Conservation (phyloP, 2,113 vertebrate species). For the Bufo gargarizans region DNA sequence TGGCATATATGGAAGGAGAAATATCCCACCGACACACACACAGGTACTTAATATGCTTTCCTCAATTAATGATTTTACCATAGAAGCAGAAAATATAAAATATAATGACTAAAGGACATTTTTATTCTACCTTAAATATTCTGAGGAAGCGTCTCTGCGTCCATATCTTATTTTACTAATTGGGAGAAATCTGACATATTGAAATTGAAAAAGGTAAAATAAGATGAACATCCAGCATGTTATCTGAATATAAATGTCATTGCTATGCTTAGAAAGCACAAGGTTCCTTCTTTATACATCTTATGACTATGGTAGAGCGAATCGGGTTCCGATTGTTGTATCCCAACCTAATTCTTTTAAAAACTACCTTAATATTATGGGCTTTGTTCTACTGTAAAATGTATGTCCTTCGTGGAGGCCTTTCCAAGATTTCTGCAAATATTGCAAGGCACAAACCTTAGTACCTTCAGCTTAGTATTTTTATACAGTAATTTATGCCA, state of each 20-base stretch:
- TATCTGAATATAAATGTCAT: neutral
- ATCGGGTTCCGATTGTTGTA: no score
- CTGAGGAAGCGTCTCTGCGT: neutral
- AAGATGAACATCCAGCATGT: neutral
- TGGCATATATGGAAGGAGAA: slow-evolving; percentile 96
- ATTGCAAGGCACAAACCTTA: no score
- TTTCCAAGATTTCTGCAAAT: no score
- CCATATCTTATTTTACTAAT: neutral
- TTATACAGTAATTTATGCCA: no score
- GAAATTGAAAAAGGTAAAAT: neutral
- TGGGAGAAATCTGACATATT: slow-evolving; percentile 24
- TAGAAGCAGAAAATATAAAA: neutral
- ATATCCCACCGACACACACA: slow-evolving; percentile 96
- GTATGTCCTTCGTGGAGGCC: no score
- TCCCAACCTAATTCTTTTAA: no score
- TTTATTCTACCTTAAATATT: neutral
- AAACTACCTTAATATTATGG: no score
- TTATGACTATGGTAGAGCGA: no score
- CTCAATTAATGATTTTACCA: neutral
- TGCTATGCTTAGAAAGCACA: neutral
- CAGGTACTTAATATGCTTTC: slow-evolving; percentile 80
- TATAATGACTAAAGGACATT: neutral
- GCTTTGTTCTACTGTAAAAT: no score
- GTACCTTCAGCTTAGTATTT: no score
- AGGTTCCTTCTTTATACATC: neutral